Conservation (phyloP, 1,140 invertebrate genomes). For the Colletes gigas region DNA sequence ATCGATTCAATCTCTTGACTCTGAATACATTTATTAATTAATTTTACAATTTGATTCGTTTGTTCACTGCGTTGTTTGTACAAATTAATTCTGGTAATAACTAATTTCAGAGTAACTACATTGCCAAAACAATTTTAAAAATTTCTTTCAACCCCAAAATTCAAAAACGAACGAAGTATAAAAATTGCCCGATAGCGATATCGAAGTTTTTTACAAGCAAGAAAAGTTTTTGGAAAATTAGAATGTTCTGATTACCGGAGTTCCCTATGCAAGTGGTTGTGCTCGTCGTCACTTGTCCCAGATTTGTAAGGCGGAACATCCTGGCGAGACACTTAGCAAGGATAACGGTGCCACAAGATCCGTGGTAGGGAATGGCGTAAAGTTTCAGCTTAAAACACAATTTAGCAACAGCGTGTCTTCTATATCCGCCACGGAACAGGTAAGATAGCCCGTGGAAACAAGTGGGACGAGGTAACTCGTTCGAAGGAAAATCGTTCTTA, state of each 20-base stretch:
- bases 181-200: no score
- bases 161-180: no score
- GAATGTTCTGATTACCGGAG: no score
- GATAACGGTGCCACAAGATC: slow-evolving; percentile 51
- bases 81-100: no score
- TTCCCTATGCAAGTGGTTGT: background rate
- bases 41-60: no score
- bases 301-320: slow-evolving; percentile 52
- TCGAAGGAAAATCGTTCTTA: slow-evolving; percentile 56
- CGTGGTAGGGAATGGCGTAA: slow-evolving; percentile 43
- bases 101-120: no score
- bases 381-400: slow-evolving; percentile 67
- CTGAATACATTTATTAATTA: no score
- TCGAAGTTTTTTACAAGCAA: no score
- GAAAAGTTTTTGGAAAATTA: background rate
- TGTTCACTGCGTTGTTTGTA: no score
- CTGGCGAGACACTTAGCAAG: slow-evolving; percentile 47
- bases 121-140: no score
- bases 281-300: slow-evolving; percentile 10
- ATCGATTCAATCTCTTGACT: no score
- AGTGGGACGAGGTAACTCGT: slow-evolving; percentile 45
- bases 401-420: slow-evolving; percentile 60
- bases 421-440: slow-evolving; percentile 55
- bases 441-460: slow-evolving; percentile 58
- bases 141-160: no score